Evolutionary conservation across 53 echinoderm and acorn worm species (phyloP).

Genomic region (Holothuria scabra): DNA sequence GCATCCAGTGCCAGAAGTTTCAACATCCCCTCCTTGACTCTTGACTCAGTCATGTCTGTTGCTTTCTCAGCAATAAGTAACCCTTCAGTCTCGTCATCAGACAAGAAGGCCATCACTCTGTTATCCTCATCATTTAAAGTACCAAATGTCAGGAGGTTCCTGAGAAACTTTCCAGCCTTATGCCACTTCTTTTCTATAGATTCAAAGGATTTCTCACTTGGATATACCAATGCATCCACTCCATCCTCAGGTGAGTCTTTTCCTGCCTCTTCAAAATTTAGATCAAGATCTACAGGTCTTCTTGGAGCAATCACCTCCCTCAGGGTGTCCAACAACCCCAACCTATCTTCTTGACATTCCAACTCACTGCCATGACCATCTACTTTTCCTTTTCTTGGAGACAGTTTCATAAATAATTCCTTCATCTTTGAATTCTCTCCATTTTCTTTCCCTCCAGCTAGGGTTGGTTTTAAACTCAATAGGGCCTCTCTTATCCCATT

Average conservation of each 20-base stretch:
- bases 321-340: neutral
- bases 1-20: too few relatives aligned
- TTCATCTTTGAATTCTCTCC: too few relatives aligned
- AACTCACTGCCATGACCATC: too few relatives aligned
- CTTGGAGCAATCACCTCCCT: neutral
- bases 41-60: neutral
- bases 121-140: neutral
- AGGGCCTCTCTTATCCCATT: too few relatives aligned
- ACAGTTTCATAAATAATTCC: too few relatives aligned
- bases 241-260: neutral
- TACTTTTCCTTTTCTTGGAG: too few relatives aligned
- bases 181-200: neutral
- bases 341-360: neutral
- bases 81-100: neutral
- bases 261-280: neutral
- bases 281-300: neutral
- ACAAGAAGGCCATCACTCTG: neutral
- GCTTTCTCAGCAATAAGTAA: neutral
- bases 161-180: neutral
- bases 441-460: too few relatives aligned
- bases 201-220: neutral
- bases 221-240: slow-evolving; percentile 1
- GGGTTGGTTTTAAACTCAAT: too few relatives aligned
- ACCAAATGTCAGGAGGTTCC: neutral
- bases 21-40: neutral